Conservation (phyloP, 1,140 invertebrate genomes). For the Neodiprion pinetum region DNA sequence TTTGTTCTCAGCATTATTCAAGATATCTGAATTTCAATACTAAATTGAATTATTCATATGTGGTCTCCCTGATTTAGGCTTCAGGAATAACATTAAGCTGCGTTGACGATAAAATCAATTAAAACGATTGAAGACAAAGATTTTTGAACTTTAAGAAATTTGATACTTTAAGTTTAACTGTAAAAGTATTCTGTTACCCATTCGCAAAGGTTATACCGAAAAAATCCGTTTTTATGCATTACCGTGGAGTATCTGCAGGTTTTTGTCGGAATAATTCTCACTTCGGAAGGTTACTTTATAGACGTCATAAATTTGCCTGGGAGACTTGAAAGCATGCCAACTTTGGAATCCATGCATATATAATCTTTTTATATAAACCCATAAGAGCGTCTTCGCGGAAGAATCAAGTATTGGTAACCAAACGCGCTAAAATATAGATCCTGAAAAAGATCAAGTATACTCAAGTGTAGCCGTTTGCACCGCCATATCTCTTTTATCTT, state of each 20-base stretch:
- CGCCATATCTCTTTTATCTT: not conserved
- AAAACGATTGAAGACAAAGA: no score
- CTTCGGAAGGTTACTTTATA: constrained; percentile 5
- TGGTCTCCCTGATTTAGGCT: no score
- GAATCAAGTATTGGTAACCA: constrained; percentile 1
- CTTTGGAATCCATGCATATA: constrained; percentile 37
- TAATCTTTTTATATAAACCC: constrained; percentile 29
- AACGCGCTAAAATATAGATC: not conserved
- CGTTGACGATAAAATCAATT: no score
- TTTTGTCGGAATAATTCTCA: constrained; percentile 1
- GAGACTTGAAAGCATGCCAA: constrained; percentile 34
- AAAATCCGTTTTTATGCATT: no score
- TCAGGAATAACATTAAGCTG: no score
- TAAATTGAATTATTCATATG: no score
- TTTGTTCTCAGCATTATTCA: no score
- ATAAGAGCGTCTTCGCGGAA: not conserved
- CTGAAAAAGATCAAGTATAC: not conserved
- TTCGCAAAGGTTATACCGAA: no score
- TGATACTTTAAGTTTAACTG: no score
- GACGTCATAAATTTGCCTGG: not conserved
- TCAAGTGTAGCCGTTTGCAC: not conserved
- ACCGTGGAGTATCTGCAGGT: not conserved
- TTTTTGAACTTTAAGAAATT: no score
- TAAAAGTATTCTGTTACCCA: no score
- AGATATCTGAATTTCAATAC: no score